These are phyloP conservation scores for Apodemia zela DNA, from an alignment of 2,888 invertebrate species.

Conservation along the genomic window DNA sequence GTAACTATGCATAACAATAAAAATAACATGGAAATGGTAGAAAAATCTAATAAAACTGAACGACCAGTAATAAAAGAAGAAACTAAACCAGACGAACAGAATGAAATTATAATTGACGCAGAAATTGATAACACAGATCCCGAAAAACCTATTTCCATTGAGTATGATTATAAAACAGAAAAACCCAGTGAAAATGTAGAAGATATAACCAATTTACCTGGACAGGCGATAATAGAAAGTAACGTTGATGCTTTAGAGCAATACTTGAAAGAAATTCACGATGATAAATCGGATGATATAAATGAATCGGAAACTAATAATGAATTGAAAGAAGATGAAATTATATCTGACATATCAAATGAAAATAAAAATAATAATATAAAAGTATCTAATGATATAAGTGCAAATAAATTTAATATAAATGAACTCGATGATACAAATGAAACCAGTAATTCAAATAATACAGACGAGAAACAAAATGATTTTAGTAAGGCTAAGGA, in stretches of 20 bases:
- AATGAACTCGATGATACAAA: too few relatives aligned
- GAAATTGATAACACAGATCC: neutral
- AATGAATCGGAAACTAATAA: conserved; percentile 6
- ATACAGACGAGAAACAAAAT: neutral
- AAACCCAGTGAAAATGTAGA: neutral
- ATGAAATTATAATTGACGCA: neutral
- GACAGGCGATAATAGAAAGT: neutral
- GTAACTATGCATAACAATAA: conserved; percentile 21
- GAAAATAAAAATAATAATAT: too few relatives aligned
- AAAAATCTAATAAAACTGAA: neutral
- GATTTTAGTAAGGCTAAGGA: neutral
- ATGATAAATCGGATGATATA: neutral
- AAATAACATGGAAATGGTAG: conserved; percentile 28
- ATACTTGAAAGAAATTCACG: neutral
- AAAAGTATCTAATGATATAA: too few relatives aligned
- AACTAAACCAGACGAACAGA: neutral
- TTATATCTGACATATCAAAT: neutral
- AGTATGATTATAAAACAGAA: neutral
- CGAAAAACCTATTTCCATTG: neutral
- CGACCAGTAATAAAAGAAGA: conserved; percentile 5
- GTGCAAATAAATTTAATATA: too few relatives aligned
- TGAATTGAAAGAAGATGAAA: neutral
- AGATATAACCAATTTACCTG: neutral
- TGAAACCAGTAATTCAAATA: neutral
- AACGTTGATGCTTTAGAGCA: conserved; percentile 4